Evolutionary conservation across 2,113 vertebrate species (phyloP).

Genomic region (Vanacampus margaritifer): DNA sequence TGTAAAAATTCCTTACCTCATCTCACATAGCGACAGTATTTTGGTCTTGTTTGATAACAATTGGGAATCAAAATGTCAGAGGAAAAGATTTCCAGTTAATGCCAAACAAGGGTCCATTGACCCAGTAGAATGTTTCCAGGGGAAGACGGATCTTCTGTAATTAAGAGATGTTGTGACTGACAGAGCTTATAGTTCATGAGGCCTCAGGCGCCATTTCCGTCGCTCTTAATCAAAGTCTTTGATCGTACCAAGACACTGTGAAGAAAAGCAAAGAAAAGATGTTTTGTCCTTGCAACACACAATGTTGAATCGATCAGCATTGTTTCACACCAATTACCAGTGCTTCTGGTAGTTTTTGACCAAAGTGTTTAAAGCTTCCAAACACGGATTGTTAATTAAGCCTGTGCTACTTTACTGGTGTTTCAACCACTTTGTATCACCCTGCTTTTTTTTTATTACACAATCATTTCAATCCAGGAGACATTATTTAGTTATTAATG

Average conservation of each 20-base stretch:
- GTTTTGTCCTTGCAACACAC: slow-evolving; percentile 63
- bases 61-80: neutral
- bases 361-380: slow-evolving; percentile 35
- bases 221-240: slow-evolving; percentile 53
- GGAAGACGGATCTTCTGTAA: neutral
- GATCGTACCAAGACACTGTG: slow-evolving; percentile 54
- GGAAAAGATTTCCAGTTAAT: neutral
- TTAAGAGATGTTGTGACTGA: slow-evolving; percentile 16
- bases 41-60: neutral
- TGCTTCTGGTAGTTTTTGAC: slow-evolving; percentile 54
- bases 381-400: slow-evolving; percentile 43
- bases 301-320: slow-evolving; percentile 54
- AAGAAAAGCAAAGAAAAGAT: slow-evolving; percentile 61
- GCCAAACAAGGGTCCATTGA: neutral
- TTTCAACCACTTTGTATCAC: slow-evolving; percentile 21
- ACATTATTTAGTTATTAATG: slow-evolving; percentile 54
- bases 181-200: slow-evolving; percentile 11
- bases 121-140: neutral
- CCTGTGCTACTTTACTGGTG: slow-evolving; percentile 21
- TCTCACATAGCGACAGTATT: neutral
- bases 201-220: slow-evolving; percentile 27
- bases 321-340: slow-evolving; percentile 64
- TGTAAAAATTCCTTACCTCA: neutral
- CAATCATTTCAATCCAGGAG: slow-evolving; percentile 31
- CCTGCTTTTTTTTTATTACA: slow-evolving; percentile 43